A percentile compares a stretch with the other conserved stretches of the same genome.
phyloP scores from a whole-genome alignment of 1,140 invertebrate genomes.

The Drosophila miranda region DNA sequence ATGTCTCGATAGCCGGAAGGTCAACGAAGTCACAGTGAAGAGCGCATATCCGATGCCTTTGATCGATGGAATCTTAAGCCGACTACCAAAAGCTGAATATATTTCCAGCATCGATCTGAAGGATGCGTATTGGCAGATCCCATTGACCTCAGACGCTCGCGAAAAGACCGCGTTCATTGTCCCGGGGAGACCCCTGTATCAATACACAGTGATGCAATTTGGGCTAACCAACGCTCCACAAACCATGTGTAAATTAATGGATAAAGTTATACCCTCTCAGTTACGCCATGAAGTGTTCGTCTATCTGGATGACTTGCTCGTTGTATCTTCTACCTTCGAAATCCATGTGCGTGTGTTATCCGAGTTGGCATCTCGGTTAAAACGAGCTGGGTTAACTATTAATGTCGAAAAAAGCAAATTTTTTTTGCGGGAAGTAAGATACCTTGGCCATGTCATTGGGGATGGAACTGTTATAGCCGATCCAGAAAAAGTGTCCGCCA shows the following conservation, averaged over 20 bases:
- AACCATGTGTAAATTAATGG: no score
- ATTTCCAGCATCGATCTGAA: slow-evolving; percentile 16
- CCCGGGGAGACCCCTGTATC: slow-evolving; percentile 5
- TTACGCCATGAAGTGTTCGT: no score
- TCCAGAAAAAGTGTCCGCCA: no score
- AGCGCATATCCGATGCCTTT: slow-evolving; percentile 12
- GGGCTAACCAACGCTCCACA: no score
- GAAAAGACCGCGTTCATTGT: slow-evolving; percentile 13
- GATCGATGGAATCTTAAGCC: slow-evolving; percentile 3
- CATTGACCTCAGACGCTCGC: not conserved
- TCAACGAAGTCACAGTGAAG: slow-evolving; percentile 15
- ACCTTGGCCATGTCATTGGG: no score
- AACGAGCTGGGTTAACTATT: slow-evolving; percentile 7
- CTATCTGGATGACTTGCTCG: no score
- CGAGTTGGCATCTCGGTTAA: not conserved
- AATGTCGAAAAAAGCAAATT: slow-evolving; percentile 14
- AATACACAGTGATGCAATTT: no score
- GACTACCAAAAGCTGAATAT: slow-evolving; percentile 2
- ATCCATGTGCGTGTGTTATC: no score
- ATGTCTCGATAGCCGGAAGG: slow-evolving; percentile 4
- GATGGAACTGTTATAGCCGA: no score
- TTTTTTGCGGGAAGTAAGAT: no score
- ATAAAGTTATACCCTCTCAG: no score
- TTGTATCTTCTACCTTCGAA: no score
- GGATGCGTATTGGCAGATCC: slow-evolving; percentile 11